phyloP scores from a whole-genome alignment of 2,113 vertebrate genomes.

The Carlito syrichta region DNA sequence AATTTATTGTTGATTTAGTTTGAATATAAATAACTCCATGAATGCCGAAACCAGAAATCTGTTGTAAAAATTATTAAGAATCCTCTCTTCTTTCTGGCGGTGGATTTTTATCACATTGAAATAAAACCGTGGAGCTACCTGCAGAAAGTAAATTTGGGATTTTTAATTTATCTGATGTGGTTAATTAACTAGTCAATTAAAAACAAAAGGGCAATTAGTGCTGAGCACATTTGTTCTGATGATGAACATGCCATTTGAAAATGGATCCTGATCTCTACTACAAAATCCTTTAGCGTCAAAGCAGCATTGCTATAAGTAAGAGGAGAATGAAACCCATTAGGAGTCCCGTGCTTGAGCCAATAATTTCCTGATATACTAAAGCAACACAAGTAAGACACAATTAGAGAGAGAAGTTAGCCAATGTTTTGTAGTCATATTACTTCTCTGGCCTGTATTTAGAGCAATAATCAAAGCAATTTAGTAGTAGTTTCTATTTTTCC shows the following conservation, averaged over 20 bases:
- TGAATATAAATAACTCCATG: conserved; percentile 78
- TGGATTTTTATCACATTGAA: conserved; percentile 64
- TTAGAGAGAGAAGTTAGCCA: neutral
- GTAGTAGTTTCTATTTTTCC: neutral
- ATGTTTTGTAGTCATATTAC: neutral
- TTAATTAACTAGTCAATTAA: conserved; percentile 58
- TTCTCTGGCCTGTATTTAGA: neutral
- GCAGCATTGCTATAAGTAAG: neutral
- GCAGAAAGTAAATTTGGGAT: conserved; percentile 55
- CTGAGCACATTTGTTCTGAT: conserved; percentile 4
- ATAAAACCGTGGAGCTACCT: conserved; percentile 51
- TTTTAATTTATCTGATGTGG: conserved; percentile 23
- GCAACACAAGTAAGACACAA: neutral
- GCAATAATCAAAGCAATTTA: neutral
- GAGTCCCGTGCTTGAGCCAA: neutral
- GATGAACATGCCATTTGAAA: neutral
- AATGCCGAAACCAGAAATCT: conserved; percentile 73
- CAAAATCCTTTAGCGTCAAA: neutral
- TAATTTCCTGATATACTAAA: neutral
- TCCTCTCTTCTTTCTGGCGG: conserved; percentile 40
- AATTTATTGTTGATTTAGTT: conserved; percentile 79
- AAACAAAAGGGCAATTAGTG: conserved; percentile 36
- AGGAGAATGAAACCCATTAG: neutral
- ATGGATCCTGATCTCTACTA: neutral
- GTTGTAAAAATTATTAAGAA: conserved; percentile 74